Evolutionary conservation across 2,888 invertebrate genomes (phyloP).

Genomic region (Dioctria rufipes): DNA sequence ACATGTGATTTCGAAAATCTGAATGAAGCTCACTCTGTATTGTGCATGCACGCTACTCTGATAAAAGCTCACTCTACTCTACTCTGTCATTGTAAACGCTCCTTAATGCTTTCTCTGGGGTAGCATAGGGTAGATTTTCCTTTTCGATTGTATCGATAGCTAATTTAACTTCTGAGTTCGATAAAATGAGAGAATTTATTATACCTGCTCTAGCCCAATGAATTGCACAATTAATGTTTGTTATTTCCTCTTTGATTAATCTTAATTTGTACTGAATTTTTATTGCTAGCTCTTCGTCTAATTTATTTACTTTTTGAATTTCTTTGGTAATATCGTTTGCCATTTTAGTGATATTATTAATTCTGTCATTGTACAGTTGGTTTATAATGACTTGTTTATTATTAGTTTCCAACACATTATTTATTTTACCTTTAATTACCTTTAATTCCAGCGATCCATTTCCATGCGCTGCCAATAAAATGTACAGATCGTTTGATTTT

Average conservation of each 20-base stretch:
- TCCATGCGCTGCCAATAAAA: slow-evolving; percentile 38
- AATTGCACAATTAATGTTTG: slow-evolving; percentile 29
- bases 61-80: no score
- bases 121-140: slow-evolving; percentile 41
- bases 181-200: slow-evolving; percentile 59
- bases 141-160: background rate
- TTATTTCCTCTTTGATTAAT: background rate
- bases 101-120: slow-evolving; percentile 49
- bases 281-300: no score
- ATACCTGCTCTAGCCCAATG: slow-evolving; percentile 58
- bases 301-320: background rate
- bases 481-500: slow-evolving; percentile 31
- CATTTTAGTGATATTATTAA: slow-evolving; percentile 6
- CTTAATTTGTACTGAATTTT: background rate
- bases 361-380: slow-evolving; percentile 5
- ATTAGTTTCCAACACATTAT: slow-evolving; percentile 25
- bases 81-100: no score
- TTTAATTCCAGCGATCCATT: slow-evolving; percentile 31
- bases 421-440: slow-evolving; percentile 35
- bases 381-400: background rate
- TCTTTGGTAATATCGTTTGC: background rate
- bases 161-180: slow-evolving; percentile 51
- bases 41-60: no score
- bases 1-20: no score
- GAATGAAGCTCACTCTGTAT: no score